Evolutionary conservation across 2,797 vertebrate species (phyloP), one percentile per base, ranked within the genome.

Genomic region (Acestrorhynchus altus): DNA sequence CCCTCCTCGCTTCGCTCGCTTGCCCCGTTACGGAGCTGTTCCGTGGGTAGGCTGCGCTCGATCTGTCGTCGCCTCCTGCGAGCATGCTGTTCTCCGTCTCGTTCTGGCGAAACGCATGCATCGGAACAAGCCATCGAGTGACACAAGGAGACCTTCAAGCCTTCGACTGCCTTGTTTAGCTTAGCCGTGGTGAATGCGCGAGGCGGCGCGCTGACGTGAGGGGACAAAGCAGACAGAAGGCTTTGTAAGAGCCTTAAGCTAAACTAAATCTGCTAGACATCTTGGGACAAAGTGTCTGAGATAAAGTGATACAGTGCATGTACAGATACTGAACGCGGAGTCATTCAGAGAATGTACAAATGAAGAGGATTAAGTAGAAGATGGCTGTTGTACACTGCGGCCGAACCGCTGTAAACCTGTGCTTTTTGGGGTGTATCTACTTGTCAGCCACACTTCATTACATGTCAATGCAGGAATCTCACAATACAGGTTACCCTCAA

Each of bases 91-190:
- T 49, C 49, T n/a, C 51, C 18, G 22, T 31, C 46, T 63, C 39
- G 31, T 8, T 18, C 40, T 68, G 52, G 22, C 6, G 20, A 56
- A 26, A 56, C 9, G 11, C 49, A 7, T 56, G 54, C 57, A 49
- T 52, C 18, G 9, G 49, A 46, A 72, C 70, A 31, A 74, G 59
- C 49, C 57, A 18, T 54, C 47, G 13, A 12, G 66, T 57, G 60
- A 68, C 60, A 78, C 31, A 10, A 42, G 44, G 59, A 52, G 57
- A 76, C 72, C 64, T 68, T 63, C 13, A 11, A 31, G 61, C 56
- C 47, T 73, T 73, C 56, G 22, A 42, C 49, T 69, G 77, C 70
- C 76, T 83, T 64, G 67, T 81, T 69, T 47, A 76, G 72, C 56
- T 76, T 76, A 78, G 65, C 67, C 44, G 31, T 31, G 0, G n/a